These are phyloP conservation scores for Hirudinaria manillensis DNA, from an alignment of 2,888 invertebrate species.

Conservation along the genomic window DNA sequence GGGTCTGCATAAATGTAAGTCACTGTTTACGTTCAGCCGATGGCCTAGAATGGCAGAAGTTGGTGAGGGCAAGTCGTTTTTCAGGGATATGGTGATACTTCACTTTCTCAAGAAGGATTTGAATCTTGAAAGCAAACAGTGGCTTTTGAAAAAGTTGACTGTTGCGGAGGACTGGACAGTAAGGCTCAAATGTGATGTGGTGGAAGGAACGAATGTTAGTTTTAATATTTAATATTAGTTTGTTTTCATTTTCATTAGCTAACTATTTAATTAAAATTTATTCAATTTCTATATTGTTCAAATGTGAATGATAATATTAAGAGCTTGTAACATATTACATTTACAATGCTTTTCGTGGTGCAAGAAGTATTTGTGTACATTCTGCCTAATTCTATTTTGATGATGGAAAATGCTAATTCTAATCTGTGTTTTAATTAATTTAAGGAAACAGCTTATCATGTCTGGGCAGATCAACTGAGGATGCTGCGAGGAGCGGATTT, in stretches of 20 bases:
- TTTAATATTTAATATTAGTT: not conserved
- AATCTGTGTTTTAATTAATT: too few species aligned
- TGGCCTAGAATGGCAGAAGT: not conserved
- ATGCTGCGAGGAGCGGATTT: slow-evolving; percentile 4
- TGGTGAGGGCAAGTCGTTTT: slow-evolving; percentile 3
- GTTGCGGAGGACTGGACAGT: not conserved
- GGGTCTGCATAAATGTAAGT: too few species aligned
- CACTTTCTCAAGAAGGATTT: slow-evolving; percentile 4
- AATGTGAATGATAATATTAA: too few species aligned
- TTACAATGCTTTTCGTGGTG: too few species aligned
- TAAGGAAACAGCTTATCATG: slow-evolving; percentile 1
- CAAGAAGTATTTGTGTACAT: too few species aligned
- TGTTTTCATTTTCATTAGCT: not conserved
- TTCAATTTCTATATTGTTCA: too few species aligned
- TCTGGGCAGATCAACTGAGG: not conserved
- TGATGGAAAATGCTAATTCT: too few species aligned
- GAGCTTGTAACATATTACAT: too few species aligned
- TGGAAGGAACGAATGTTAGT: slow-evolving; percentile 14
- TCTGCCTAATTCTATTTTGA: too few species aligned
- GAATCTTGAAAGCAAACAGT: not conserved
- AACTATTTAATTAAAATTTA: too few species aligned
- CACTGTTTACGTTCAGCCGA: too few species aligned
- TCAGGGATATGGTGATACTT: not conserved
- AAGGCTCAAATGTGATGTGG: slow-evolving; percentile 7
- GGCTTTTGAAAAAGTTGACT: slow-evolving; percentile 1